Base-by-base conservation (phyloP, 2,797 vertebrate species). In the Austrolebias charrua region DNA sequence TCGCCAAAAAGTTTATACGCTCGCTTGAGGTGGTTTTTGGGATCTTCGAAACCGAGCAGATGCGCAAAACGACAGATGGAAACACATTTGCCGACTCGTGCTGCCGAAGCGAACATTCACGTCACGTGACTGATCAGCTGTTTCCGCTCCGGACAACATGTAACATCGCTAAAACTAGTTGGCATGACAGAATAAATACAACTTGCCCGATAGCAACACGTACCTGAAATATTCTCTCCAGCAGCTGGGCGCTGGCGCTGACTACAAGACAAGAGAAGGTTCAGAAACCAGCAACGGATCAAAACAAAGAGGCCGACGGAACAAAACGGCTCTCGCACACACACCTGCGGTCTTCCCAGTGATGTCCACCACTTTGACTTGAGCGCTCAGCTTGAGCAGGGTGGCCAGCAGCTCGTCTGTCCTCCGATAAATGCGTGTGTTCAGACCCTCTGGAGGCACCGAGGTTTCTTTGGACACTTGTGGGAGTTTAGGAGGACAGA, bases 341-440 rank as follows among this genome's bases (percentile, higher is more conserved):
- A 11, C 31, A 96, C 95, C 93, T 29, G 94, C 71, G 2, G 92
- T 94, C 76, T 90, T 90, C 13, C 94, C 94, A 0, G 92, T 95
- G 79, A 97, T 88, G 70, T 96, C 94, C 61, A 96, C 86, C 14
- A 98, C 94, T 55, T 92, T 95, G 38, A 93, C 86, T 5, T 90
- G 90, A 5, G 95, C 85, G 1, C 95, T 96, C 79, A 96, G 90
- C 81, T 94, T 94, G 51, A 96, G 92, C 57, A 97, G 85, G 0
- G 93, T 94, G 7, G 94, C 92, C 73, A 96, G 87, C 33, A 98
- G 87, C 69, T 96, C 93, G 83, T 85, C 94, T 3, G 91, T 97
- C 82, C 95, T 93, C 50, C 94, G 92, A 58, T 95, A 96, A 19
- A 96, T 92, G 0, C 80, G 82, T 0, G 93, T 93, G 2, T 93